Evolutionary conservation across 2,888 invertebrate species (phyloP).

Genomic region (Rhagium mordax): DNA sequence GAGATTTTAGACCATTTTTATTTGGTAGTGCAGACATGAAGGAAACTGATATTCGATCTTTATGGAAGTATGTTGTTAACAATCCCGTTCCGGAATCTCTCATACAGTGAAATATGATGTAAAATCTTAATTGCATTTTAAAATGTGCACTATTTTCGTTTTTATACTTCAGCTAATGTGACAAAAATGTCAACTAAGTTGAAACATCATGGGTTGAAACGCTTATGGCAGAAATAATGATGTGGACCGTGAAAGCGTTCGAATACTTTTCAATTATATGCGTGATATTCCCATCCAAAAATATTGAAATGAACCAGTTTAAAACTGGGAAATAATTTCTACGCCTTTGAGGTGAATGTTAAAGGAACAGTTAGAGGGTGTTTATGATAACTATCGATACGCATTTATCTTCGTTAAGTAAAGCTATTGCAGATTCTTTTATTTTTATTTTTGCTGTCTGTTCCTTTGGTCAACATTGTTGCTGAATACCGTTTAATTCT

Average conservation of each 20-base stretch:
- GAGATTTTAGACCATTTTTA: slow-evolving; percentile 10
- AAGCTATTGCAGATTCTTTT: no score
- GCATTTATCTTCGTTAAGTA: no score
- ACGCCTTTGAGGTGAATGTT: no score
- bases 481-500: no score
- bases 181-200: neutral
- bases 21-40: slow-evolving; percentile 22
- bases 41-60: neutral
- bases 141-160: neutral
- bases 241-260: neutral
- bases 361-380: no score
- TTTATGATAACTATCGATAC: no score
- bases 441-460: no score
- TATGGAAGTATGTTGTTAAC: slow-evolving; percentile 15
- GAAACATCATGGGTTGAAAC: neutral
- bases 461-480: no score
- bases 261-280: no score
- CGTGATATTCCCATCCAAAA: no score
- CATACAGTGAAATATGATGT: neutral
- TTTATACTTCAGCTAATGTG: neutral
- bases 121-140: neutral
- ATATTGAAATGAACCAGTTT: no score
- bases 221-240: neutral
- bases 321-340: no score
- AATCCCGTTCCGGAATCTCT: slow-evolving; percentile 12